Percentiles rank a stretch among this genome's conserved stretches.
Conservation (phyloP, 1,140 invertebrate genomes). For the Papilio dardanus region DNA sequence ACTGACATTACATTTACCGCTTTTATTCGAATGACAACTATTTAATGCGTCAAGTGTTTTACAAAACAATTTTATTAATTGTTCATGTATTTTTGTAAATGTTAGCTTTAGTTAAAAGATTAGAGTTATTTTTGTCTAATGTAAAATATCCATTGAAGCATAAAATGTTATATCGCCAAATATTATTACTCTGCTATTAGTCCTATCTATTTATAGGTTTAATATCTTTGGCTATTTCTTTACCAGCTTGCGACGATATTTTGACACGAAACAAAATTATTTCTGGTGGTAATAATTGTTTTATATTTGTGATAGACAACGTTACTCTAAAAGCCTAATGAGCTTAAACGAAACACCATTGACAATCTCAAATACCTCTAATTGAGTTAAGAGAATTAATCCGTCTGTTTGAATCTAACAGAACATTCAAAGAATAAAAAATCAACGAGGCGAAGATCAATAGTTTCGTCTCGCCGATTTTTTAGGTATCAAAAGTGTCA, state of each 20-base stretch:
- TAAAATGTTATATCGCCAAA: too few species aligned
- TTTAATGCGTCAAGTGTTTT: conserved; percentile 28
- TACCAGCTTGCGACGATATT: background rate
- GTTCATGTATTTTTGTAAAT: background rate
- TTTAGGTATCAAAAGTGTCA: background rate
- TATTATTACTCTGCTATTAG: too few species aligned
- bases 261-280: background rate
- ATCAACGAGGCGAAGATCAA: background rate
- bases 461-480: conserved; percentile 11
- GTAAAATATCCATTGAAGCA: conserved; percentile 1
- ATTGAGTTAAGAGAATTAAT: conserved; percentile 1
- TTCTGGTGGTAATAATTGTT: too few species aligned
- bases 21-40: conserved; percentile 33
- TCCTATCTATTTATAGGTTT: background rate
- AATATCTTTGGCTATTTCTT: background rate
- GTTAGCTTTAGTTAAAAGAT: background rate
- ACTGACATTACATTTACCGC: conserved; percentile 9
- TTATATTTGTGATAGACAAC: too few species aligned
- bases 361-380: background rate
- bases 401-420: background rate
- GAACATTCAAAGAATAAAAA: background rate
- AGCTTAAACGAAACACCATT: background rate
- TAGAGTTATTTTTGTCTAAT: background rate
- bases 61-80: conserved; percentile 12
- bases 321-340: too few species aligned